These are phyloP conservation scores for Scophthalmus maximus DNA, from an alignment of 2,113 vertebrate species.

Conservation along the genomic window DNA sequence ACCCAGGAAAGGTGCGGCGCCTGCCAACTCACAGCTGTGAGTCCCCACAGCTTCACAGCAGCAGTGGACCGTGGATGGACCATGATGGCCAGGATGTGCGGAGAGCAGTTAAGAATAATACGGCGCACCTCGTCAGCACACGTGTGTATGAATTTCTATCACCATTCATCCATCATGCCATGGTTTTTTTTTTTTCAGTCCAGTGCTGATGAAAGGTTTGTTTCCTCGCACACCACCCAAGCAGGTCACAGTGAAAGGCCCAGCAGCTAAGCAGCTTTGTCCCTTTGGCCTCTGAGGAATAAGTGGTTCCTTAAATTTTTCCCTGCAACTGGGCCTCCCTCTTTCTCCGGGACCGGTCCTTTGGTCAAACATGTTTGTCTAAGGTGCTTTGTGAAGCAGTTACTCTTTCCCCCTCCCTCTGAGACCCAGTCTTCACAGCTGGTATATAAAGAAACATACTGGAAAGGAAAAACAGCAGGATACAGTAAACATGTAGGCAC, in stretches of 20 bases:
- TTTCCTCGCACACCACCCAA: slow-evolving; percentile 37
- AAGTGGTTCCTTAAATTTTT: slow-evolving; percentile 62
- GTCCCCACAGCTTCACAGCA: slow-evolving; percentile 47
- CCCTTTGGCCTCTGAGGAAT: slow-evolving; percentile 43
- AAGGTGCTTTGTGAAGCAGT: slow-evolving; percentile 53
- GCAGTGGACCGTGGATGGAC: slow-evolving; percentile 59
- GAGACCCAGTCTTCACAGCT: slow-evolving; percentile 40
- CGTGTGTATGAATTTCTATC: slow-evolving; percentile 27
- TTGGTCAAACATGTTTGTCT: slow-evolving; percentile 61
- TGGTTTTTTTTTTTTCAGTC: slow-evolving; percentile 54
- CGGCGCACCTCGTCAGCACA: slow-evolving; percentile 22
- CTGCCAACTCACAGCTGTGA: slow-evolving; percentile 49
- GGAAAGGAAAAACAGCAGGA: slow-evolving; percentile 47
- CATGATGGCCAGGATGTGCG: slow-evolving; percentile 64
- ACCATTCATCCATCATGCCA: slow-evolving; percentile 28
- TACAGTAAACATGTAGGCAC: slow-evolving; percentile 43
- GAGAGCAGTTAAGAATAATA: slow-evolving; percentile 52
- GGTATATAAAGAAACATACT: slow-evolving; percentile 38
- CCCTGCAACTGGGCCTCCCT: slow-evolving; percentile 28
- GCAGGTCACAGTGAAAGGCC: slow-evolving; percentile 54
- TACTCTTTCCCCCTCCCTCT: slow-evolving; percentile 48
- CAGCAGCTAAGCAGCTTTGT: slow-evolving; percentile 60
- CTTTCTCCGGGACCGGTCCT: slow-evolving; percentile 27
- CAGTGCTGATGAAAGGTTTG: slow-evolving; percentile 64
- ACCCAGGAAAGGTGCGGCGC: background rate